Evolutionary conservation across 2,797 vertebrate genomes (phyloP), one percentile per base, ranked within the genome.

Genomic region (Gorsachius magnificus): DNA sequence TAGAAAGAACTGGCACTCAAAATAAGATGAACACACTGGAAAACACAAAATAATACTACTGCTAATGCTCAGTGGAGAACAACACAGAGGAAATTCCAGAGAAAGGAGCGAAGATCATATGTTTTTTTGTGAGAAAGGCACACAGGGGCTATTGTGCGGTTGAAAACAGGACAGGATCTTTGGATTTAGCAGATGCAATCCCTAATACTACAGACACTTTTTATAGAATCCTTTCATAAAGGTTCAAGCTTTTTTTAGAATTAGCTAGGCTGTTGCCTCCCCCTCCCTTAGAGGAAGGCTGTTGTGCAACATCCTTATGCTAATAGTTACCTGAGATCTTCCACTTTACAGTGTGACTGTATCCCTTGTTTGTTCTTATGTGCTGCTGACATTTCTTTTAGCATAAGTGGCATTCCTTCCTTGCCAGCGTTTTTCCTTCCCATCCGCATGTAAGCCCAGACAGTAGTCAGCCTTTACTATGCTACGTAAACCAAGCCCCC

Each of bases 131-230:
- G 77, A 93, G 82, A 77, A 75, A 72, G 31, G n/a, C 79, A 48
- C 24, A 14, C 56, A 91, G 83, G 51, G 45, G 38, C 66, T 72
- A 82, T 58, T 79, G 43, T 87, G 63, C 82, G 46, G 35, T 65
- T 93, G 76, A 85, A 96, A 90, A 87, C 29, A 81, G 81, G 26
- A 43, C 46, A 89, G 87, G 89, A 91, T 87, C 84, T 94, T 93
- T 54, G 68, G 78, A 94, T 4, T 92, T 92, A 85, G 22, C 78
- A 74, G 48, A 78, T 91, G 68, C 93, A 94, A 91, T 53, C 64
- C 69, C 41, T 80, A 63, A 78, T 83, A 64, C 87, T 94, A 74
- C 57, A 80, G 64, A 45, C 11, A 19, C 9, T 58, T 77, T 83
- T 64, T 1, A 89, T 63, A 68, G 43, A 80, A 68, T 74, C 0